Evolutionary conservation across 2,113 vertebrate genomes (phyloP).

Genomic region (Phainopepla nitens): DNA sequence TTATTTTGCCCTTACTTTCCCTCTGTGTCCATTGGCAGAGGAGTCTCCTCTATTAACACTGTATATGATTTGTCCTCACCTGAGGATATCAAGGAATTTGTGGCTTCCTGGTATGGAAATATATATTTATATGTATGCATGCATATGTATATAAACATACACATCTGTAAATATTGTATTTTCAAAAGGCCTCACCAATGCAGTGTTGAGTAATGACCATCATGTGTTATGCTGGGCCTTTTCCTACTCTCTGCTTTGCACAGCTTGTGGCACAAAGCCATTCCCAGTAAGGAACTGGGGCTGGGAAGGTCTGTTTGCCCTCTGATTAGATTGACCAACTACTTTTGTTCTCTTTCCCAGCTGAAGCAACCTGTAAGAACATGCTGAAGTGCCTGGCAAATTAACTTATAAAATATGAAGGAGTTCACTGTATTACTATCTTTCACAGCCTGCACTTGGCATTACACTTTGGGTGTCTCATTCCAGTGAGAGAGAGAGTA

Average conservation of each 20-base stretch:
- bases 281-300: not conserved
- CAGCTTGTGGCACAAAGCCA: not conserved
- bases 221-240: not conserved
- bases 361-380: not conserved
- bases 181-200: not conserved
- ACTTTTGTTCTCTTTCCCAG: not conserved
- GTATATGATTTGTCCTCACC: not conserved
- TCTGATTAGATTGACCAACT: not conserved
- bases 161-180: not conserved
- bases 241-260: not conserved
- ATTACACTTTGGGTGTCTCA: not conserved
- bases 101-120: not conserved
- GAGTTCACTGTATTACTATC: not conserved
- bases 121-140: not conserved
- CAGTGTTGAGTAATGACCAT: not conserved
- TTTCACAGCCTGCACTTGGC: not conserved
- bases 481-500: not conserved
- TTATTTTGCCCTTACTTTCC: not conserved
- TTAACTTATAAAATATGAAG: conserved; percentile 29
- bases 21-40: not conserved
- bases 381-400: not conserved
- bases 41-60: not conserved
- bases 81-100: not conserved
- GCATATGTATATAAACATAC: too few relatives aligned
- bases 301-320: not conserved